A percentile compares a stretch with the other conserved stretches of the same genome.
Conservation (phyloP, 2,113 vertebrate species). For the Heloderma charlesbogerti region DNA sequence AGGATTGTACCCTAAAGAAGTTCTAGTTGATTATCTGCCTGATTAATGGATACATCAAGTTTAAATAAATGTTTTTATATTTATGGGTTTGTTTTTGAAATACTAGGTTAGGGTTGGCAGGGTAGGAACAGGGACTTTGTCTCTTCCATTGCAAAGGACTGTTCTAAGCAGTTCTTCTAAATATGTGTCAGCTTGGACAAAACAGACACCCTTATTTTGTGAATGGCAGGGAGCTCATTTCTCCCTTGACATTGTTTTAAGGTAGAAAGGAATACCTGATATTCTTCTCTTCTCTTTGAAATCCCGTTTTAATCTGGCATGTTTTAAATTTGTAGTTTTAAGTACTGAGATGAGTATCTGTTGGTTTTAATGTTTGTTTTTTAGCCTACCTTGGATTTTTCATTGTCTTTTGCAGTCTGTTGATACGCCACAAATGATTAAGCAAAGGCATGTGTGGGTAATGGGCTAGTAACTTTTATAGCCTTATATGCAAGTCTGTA, state of each 20-base stretch:
- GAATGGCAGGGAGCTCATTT: not conserved
- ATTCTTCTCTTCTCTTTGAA: not conserved
- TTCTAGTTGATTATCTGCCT: too few species aligned
- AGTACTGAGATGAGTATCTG: not conserved
- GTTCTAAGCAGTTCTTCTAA: not conserved
- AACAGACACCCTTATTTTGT: not conserved
- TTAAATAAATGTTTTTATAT: too few species aligned
- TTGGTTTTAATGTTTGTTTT: not conserved
- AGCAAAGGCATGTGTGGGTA: not conserved
- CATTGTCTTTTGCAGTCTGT: not conserved
- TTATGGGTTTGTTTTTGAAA: too few species aligned
- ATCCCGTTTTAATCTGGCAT: not conserved
- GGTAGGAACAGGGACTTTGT: too few species aligned
- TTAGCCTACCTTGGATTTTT: not conserved
- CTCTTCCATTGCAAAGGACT: too few species aligned
- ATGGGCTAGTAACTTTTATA: not conserved
- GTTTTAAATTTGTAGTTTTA: not conserved
- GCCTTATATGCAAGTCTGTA: not conserved
- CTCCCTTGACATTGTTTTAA: not conserved
- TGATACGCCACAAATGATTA: not conserved
- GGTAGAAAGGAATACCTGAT: not conserved
- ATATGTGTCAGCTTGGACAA: not conserved
- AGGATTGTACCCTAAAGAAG: too few species aligned
- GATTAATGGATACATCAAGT: too few species aligned
- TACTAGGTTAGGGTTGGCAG: too few species aligned